Base-by-base conservation (phyloP, 1,140 invertebrate species). In the Acromyrmex echinatior region DNA sequence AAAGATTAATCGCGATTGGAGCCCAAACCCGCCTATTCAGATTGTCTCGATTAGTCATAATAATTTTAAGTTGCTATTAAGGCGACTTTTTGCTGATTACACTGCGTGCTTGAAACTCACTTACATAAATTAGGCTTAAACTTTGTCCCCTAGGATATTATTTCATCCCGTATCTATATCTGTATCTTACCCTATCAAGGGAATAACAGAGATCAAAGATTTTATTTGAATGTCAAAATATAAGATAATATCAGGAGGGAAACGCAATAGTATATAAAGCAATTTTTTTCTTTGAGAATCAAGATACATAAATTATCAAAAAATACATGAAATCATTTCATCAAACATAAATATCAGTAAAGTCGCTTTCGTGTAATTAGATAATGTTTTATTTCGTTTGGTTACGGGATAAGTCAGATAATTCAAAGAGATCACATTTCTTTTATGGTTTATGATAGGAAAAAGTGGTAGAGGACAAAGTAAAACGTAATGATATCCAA, bases 1-100 rank as follows among this genome's bases (percentile, higher is more conserved):
- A 76, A 63, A 74, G 9, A 74, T 84, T 84, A 51, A 84, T 62
- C 25, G 58, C 56, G n/a, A 60, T 84, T 58, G 28, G 39, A 62
- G 39, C 28, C 45, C 63, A 31, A 62, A 49, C 68, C 53, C 12
- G 35, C 21, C 31, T 18, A 9, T 39, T 4, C 45, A 35, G 70
- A 51, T 76, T 25, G 68, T 62, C 18, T 25, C 5, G 80, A 45
- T 60, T 73, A 39, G 35, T 45, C 79, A 25, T 84, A 76, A 84
- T 63, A 82, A 60, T 73, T 82, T 82, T n/a, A 82, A 31, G 7
- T 21, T 21, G 16, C 51, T 4, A 16, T 1, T 10, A 25, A 21
- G 56, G 70, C 58, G 70, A 63, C 70, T 70, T 84, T 84, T 76
- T 7, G 56, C 56, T 63, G 56, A 51, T 76, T 51, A 60, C 56